Conservation (phyloP, 2,888 invertebrate genomes). For the Pecten maximus region DNA sequence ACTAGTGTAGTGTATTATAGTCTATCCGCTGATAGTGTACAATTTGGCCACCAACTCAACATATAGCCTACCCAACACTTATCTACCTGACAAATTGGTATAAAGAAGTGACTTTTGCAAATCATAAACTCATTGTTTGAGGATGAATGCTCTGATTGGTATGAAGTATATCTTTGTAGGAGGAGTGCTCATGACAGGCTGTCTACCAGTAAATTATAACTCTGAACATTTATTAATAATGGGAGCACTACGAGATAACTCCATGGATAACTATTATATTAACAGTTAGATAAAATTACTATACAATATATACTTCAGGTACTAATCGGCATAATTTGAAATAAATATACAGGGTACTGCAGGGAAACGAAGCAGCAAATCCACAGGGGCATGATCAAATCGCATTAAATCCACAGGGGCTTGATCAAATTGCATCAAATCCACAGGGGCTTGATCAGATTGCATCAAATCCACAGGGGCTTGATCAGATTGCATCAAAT, state of each 20-base stretch:
- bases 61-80: neutral
- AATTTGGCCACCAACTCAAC: neutral
- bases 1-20: neutral
- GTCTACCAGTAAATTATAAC: neutral
- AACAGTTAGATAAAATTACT: too few species aligned
- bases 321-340: too few species aligned
- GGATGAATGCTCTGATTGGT: neutral
- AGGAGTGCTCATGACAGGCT: neutral
- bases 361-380: too few species aligned
- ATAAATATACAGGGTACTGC: too few species aligned
- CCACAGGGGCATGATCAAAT: too few species aligned
- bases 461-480: too few species aligned
- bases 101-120: slow-evolving; percentile 13
- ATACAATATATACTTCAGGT: neutral
- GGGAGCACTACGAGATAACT: neutral
- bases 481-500: too few species aligned
- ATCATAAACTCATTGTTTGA: neutral
- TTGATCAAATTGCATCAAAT: too few species aligned
- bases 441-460: too few species aligned
- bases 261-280: neutral
- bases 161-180: neutral
- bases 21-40: neutral
- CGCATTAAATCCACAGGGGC: too few species aligned
- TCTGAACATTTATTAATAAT: neutral
- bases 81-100: neutral